phyloP scores from a whole-genome alignment of 2,113 vertebrate species.

The Rhipidura dahli region DNA sequence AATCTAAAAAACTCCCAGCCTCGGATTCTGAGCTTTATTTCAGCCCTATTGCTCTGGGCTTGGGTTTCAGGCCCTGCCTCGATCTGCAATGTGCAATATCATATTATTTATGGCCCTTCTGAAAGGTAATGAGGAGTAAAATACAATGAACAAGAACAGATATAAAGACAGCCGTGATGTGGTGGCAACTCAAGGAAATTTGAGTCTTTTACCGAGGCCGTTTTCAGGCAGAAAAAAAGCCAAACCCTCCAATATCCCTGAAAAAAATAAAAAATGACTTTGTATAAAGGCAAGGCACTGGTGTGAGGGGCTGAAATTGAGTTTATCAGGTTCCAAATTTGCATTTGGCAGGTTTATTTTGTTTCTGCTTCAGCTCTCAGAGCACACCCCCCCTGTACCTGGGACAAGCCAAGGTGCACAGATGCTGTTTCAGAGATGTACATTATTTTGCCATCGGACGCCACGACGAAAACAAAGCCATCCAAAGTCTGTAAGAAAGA shows the following conservation, averaged over 20 bases:
- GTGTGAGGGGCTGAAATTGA: neutral
- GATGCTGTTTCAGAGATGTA: conserved; percentile 97
- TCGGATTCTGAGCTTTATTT: conserved; percentile 18
- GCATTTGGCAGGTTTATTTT: neutral
- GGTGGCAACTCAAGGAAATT: neutral
- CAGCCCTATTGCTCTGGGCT: neutral
- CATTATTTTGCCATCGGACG: conserved; percentile 96
- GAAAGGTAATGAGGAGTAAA: conserved; percentile 50
- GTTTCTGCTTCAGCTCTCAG: fast-evolving
- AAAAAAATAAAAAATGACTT: neutral
- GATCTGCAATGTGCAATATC: conserved; percentile 4
- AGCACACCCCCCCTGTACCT: conserved; percentile 77
- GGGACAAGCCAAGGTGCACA: conserved; percentile 92
- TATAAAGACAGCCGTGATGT: neutral
- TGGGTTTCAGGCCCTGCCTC: neutral
- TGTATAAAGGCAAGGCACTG: neutral
- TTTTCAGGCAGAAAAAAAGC: neutral
- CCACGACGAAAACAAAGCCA: conserved; percentile 94
- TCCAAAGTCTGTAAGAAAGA: conserved; percentile 85
- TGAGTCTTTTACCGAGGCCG: neutral
- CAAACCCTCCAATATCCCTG: neutral
- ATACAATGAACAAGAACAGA: conserved; percentile 30
- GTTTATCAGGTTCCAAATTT: neutral
- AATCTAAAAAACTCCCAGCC: neutral
- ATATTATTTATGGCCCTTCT: conserved; percentile 10